Evolutionary conservation across 2,113 vertebrate species (phyloP).

Genomic region (Cochlearius cochlearius): DNA sequence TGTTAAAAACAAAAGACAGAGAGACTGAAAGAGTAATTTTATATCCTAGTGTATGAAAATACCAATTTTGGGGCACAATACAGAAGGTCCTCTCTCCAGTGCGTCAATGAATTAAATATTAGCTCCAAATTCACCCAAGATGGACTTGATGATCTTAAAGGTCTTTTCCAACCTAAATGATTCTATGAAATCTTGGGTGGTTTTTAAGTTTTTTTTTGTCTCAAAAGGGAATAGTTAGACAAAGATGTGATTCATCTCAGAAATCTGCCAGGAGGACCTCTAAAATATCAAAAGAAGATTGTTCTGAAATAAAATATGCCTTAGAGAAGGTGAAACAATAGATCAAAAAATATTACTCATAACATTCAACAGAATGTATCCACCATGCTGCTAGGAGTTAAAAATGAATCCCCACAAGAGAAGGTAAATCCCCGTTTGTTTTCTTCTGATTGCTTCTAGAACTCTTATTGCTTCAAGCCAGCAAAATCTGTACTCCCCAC

Average conservation of each 20-base stretch:
- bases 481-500: conserved; percentile 15
- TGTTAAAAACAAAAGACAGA: background rate
- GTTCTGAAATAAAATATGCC: conserved; percentile 15
- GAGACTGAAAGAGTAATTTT: background rate
- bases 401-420: background rate
- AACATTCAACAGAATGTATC: background rate
- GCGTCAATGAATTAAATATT: background rate
- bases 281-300: background rate
- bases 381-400: background rate
- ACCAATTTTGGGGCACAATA: background rate
- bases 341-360: background rate
- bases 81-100: background rate
- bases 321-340: background rate
- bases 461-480: background rate
- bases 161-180: too few relatives aligned
- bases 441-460: conserved; percentile 16
- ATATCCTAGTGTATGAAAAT: background rate
- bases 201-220: background rate
- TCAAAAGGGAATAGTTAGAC: background rate
- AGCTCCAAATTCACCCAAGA: background rate
- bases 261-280: background rate
- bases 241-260: background rate
- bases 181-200: background rate
- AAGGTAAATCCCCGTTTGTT: conserved; percentile 25
- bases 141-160: too few relatives aligned